phyloP scores from a whole-genome alignment of 2,888 invertebrate species.

The Cosmia trapezina region DNA sequence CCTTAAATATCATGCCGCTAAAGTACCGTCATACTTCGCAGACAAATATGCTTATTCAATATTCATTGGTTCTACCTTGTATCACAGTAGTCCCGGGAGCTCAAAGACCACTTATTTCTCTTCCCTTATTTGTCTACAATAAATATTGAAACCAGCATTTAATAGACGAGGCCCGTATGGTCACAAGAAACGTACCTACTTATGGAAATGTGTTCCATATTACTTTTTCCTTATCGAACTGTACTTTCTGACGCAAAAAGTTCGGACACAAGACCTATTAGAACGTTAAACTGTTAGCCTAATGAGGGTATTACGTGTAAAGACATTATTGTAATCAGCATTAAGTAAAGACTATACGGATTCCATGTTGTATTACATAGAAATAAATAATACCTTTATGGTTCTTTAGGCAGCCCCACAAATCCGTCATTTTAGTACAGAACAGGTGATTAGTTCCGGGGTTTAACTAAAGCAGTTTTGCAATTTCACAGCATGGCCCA shows the following conservation, averaged over 20 bases:
- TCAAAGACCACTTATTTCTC: conserved; percentile 40
- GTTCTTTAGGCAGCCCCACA: conserved; percentile 66
- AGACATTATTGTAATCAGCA: conserved; percentile 10
- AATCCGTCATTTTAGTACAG: conserved; percentile 70
- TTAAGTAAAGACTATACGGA: neutral
- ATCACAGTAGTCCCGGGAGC: conserved; percentile 25
- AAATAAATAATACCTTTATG: conserved; percentile 68
- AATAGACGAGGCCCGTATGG: conserved; percentile 17
- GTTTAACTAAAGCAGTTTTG: conserved; percentile 73
- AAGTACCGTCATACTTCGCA: conserved; percentile 39
- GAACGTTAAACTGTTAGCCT: conserved; percentile 16
- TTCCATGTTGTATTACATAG: conserved; percentile 27
- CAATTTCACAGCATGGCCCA: conserved; percentile 80
- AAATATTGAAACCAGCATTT: conserved; percentile 49
- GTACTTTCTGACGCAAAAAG: conserved; percentile 17
- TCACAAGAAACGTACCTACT: conserved; percentile 24
- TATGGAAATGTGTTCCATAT: conserved; percentile 33
- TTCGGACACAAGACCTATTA: conserved; percentile 13
- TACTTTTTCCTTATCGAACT: conserved; percentile 25
- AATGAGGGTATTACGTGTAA: conserved; percentile 15
- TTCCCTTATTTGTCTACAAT: conserved; percentile 55
- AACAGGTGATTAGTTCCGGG: conserved; percentile 81
- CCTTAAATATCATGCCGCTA: conserved; percentile 39
- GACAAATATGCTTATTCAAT: conserved; percentile 51
- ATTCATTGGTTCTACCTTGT: conserved; percentile 51